Evolutionary conservation across 1,140 invertebrate species (phyloP).

Genomic region (Aphaenogaster floridana): DNA sequence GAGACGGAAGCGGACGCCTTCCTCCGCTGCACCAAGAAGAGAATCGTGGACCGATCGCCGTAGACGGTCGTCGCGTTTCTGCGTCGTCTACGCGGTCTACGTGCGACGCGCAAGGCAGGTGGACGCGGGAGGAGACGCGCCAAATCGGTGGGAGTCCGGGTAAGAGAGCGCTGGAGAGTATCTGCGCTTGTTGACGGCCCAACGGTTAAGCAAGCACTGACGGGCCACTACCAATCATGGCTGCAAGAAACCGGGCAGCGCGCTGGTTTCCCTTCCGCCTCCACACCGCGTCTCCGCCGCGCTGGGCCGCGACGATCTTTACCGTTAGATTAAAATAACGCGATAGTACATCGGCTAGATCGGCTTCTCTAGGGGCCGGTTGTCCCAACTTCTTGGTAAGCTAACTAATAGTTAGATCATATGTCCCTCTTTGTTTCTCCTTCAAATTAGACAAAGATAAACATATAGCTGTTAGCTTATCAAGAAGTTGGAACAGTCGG

Average conservation of each 20-base stretch:
- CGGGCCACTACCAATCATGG: conserved; percentile 72
- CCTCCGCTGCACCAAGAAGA: not conserved
- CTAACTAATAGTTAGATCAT: no score
- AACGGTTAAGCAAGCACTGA: conserved; percentile 70
- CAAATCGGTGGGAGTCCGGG: not conserved
- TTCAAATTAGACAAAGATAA: no score
- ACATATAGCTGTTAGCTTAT: no score
- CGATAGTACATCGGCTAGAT: conserved; percentile 31
- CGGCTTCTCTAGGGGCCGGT: no score
- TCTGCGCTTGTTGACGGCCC: conserved; percentile 30
- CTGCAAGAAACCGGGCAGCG: conserved; percentile 65
- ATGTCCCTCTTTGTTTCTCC: no score
- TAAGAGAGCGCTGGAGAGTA: not conserved
- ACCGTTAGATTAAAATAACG: conserved; percentile 71
- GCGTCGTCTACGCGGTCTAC: not conserved
- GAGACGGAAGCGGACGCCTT: conserved; percentile 13
- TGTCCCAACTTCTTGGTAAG: no score
- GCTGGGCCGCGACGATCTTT: conserved; percentile 63
- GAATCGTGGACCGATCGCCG: not conserved
- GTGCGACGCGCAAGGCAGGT: not conserved
- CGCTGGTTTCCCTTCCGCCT: conserved; percentile 71
- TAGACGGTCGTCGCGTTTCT: not conserved
- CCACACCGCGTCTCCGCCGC: conserved; percentile 24
- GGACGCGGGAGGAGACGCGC: not conserved
- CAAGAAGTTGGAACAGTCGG: no score